phyloP scores from a whole-genome alignment of 2,888 invertebrate genomes.

The Flexamia atlantica region DNA sequence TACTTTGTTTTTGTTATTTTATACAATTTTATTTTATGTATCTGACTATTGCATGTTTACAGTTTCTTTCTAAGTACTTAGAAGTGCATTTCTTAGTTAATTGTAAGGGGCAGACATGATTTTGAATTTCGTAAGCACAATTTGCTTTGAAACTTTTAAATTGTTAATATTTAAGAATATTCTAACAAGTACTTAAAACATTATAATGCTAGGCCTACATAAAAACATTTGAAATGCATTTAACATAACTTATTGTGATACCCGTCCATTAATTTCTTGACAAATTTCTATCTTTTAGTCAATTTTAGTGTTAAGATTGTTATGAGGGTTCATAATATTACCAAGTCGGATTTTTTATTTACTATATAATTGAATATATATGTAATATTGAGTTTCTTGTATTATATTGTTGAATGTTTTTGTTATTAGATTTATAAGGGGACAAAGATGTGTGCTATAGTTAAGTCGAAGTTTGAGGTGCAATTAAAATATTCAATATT shows the following conservation, averaged over 20 bases:
- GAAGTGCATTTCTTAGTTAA: neutral
- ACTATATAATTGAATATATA: neutral
- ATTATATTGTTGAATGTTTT: slow-evolving; percentile 44
- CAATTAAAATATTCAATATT: slow-evolving; percentile 4
- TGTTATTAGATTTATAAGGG: slow-evolving; percentile 54
- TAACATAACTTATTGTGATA: slow-evolving; percentile 30
- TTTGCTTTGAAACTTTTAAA: slow-evolving; percentile 26
- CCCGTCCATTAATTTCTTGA: slow-evolving; percentile 39
- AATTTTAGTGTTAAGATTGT: slow-evolving; percentile 36
- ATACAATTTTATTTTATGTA: neutral
- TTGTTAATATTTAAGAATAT: slow-evolving; percentile 20
- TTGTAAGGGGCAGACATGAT: neutral
- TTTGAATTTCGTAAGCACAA: neutral
- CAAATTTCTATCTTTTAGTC: slow-evolving; percentile 26
- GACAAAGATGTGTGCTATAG: slow-evolving; percentile 25
- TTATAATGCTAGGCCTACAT: slow-evolving; percentile 28
- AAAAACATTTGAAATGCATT: slow-evolving; percentile 25
- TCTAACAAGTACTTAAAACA: slow-evolving; percentile 30
- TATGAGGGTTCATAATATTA: slow-evolving; percentile 31
- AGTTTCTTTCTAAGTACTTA: neutral
- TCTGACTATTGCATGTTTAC: neutral
- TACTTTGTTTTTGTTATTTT: slow-evolving; percentile 6
- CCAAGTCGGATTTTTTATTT: slow-evolving; percentile 5
- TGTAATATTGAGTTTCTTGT: slow-evolving; percentile 38
- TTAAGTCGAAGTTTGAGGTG: slow-evolving; percentile 30